phyloP scores from a whole-genome alignment of 2,888 invertebrate genomes.

The Lasioglossum calceatum region DNA sequence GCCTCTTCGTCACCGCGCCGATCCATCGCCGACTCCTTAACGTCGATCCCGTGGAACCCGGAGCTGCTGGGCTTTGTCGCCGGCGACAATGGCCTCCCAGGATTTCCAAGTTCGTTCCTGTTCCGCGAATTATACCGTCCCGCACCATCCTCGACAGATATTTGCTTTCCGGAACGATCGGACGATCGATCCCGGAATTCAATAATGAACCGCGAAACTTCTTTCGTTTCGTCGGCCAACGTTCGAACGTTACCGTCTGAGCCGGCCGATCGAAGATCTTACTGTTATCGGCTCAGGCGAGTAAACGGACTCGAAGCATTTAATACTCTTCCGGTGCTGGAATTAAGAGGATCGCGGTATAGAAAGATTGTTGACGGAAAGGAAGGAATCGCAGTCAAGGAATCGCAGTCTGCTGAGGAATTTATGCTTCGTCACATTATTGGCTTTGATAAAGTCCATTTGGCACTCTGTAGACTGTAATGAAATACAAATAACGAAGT shows the following conservation, averaged over 20 bases:
- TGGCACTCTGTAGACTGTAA: not conserved
- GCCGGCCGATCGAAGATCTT: not conserved
- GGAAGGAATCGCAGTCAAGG: not conserved
- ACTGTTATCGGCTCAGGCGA: not conserved
- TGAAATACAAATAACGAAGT: conserved; percentile 2
- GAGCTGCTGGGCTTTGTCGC: conserved; percentile 63
- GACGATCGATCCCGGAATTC: conserved; percentile 36
- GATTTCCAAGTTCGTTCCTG: conserved; percentile 59
- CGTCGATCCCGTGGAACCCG: conserved; percentile 68
- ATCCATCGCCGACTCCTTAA: conserved; percentile 76
- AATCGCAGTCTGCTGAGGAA: not conserved
- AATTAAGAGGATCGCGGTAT: not conserved
- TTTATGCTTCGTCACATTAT: conserved; percentile 3
- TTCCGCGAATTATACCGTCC: conserved; percentile 54
- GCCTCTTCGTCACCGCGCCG: conserved; percentile 74
- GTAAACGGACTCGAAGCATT: not conserved
- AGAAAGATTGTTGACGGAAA: not conserved
- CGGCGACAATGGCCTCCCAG: conserved; percentile 69
- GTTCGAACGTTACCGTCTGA: not conserved
- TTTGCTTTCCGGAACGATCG: conserved; percentile 17
- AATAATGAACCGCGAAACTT: conserved; percentile 16
- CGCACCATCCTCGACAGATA: not conserved
- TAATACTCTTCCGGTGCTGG: not conserved
- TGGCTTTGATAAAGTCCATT: not conserved
- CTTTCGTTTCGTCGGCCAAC: not conserved